These are phyloP conservation scores for Boloria selene DNA, from an alignment of 2,888 invertebrate genomes.

Conservation along the genomic window DNA sequence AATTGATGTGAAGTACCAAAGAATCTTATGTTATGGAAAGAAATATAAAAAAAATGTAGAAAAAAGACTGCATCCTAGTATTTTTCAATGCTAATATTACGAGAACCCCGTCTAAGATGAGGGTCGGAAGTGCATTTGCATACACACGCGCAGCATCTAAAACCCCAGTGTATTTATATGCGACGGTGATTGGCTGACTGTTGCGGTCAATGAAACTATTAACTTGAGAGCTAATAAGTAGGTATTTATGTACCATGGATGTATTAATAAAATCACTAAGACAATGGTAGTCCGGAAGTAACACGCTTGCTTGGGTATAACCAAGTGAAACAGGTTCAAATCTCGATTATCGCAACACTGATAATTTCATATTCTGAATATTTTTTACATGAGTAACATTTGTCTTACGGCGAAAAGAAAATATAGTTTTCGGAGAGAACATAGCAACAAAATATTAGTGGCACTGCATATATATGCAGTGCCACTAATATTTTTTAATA, in stretches of 20 bases:
- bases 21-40: neutral
- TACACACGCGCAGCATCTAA: conserved; percentile 64
- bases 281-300: too few species aligned
- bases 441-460: too few species aligned
- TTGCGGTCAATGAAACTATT: conserved; percentile 30
- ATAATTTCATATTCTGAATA: too few species aligned
- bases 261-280: conserved; percentile 1
- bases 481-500: too few species aligned
- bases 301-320: too few species aligned
- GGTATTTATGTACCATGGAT: conserved; percentile 10
- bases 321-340: too few species aligned
- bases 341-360: too few species aligned
- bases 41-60: neutral
- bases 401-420: too few species aligned
- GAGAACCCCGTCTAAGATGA: conserved; percentile 45
- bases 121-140: conserved; percentile 63
- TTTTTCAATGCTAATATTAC: conserved; percentile 12
- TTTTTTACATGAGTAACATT: too few species aligned
- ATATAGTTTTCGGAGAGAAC: too few species aligned
- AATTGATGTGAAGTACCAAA: neutral
- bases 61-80: neutral
- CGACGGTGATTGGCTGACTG: conserved; percentile 49
- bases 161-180: conserved; percentile 63
- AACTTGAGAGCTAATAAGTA: conserved; percentile 27
- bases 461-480: too few species aligned